Base-by-base conservation (phyloP, 2,113 vertebrate species). In the Poicephalus gulielmi region DNA sequence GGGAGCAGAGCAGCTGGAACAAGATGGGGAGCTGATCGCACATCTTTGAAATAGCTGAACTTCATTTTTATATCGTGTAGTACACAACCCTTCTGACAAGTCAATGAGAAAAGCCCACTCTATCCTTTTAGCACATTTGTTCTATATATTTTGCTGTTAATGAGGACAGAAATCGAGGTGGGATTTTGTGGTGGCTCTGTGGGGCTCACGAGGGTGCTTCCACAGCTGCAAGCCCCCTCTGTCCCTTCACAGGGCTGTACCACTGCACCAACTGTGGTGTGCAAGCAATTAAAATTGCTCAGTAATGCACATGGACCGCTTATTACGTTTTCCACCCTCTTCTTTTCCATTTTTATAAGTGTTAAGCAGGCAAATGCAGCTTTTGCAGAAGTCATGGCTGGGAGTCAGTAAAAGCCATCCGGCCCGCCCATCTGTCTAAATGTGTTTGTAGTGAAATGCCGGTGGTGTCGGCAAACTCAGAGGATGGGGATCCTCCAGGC, bases 111-210 rank as follows among this genome's bases (percentile, higher is more conserved):
- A 96, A 95, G 74, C 77, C 39, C 9, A 4, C 43, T 55, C 30
- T 66, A 93, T 80, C 94, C 82, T 90, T 73, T 83, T 77, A 81
- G 80, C 53, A 75, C 41, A 27, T 88, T 75, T 92, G 47, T 81
- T 89, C 39, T 85, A 67, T 37, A 6, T 60, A 39, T 92, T 90
- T 94, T 82, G 76, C 66, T 50, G 76, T 74, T 96, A 95, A 92
- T 73, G 63, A 88, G 84, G 73, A 75, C 2, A 16, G 35, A 25
- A 78, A 63, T 27, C 31, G 62, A 80, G 44, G 68, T 63, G 53
- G 95, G 73, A 90, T 94, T 82, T 96, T 0, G 10, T 59, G 60
- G 68, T 16, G 11, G 63, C 88, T 95, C 88, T 83, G 83, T 9
- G 23, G 50, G 60, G 70, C 77, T 96, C 92, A 83, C 3, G 6